Percentiles rank a stretch among this genome's conserved stretches.
phyloP scores from a whole-genome alignment of 2,113 vertebrate genomes.

The Australoheros scitulus region DNA sequence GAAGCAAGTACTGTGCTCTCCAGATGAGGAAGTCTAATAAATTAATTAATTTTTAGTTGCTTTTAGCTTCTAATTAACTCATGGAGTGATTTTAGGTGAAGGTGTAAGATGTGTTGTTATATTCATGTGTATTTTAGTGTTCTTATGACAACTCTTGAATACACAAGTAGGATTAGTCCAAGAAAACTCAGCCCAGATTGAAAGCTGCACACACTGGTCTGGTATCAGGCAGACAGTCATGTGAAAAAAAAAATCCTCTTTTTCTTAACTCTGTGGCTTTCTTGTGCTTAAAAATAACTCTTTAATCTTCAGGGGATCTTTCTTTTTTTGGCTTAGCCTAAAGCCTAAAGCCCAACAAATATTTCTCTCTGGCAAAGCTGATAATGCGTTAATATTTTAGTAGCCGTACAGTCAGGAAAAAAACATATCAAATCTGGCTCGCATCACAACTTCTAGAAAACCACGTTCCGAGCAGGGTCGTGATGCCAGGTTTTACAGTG shows the following conservation, averaged over 20 bases:
- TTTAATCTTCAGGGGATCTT: background rate
- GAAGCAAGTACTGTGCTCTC: background rate
- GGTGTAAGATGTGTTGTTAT: background rate
- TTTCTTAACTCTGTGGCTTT: background rate
- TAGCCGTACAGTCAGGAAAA: background rate
- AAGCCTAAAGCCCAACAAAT: background rate
- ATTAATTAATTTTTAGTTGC: background rate
- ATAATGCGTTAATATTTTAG: background rate
- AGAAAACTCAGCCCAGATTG: background rate
- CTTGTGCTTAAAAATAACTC: background rate
- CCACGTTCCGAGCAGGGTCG: background rate
- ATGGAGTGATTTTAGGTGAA: background rate
- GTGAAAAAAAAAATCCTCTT: background rate
- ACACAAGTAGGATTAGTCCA: background rate
- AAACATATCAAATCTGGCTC: background rate
- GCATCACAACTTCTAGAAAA: background rate
- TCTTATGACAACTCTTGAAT: background rate
- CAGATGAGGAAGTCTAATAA: background rate
- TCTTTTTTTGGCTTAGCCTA: background rate
- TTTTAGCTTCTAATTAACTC: background rate
- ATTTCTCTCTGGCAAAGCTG: background rate
- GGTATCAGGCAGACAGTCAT: slow-evolving; percentile 12
- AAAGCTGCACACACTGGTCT: background rate
- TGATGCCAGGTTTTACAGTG: background rate
- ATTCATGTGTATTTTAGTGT: background rate